Conservation (phyloP, 2,113 vertebrate genomes). For the Canis aureus region DNA sequence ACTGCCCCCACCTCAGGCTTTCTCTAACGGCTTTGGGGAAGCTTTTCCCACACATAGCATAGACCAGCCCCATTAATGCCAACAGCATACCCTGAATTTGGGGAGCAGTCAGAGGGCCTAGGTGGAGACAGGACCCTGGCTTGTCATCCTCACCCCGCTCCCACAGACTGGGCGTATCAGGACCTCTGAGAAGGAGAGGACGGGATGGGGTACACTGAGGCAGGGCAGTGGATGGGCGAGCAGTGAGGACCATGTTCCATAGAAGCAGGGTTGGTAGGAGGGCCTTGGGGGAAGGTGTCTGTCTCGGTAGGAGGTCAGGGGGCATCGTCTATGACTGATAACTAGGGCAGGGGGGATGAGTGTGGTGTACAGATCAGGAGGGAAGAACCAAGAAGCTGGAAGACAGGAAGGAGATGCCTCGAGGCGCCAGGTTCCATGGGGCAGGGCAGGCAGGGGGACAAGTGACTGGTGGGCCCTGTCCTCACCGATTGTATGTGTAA, state of each 20-base stretch:
- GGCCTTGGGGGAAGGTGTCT: accelerated
- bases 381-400: neutral
- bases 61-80: neutral
- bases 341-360: accelerated
- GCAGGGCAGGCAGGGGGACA: neutral
- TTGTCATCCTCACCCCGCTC: neutral
- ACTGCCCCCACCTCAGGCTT: accelerated
- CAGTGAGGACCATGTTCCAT: accelerated
- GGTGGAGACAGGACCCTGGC: neutral
- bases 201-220: accelerated
- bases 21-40: neutral
- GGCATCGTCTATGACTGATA: accelerated
- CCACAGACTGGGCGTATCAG: neutral
- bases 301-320: accelerated
- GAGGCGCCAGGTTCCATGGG: neutral
- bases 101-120: neutral
- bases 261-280: neutral
- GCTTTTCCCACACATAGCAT: neutral
- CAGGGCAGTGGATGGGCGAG: accelerated
- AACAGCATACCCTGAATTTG: neutral
- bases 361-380: accelerated
- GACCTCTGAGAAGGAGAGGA: neutral
- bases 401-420: neutral
- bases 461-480: neutral
- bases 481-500: accelerated